Evolutionary conservation across 2,113 vertebrate genomes (phyloP).

Genomic region (Polypterus senegalus): DNA sequence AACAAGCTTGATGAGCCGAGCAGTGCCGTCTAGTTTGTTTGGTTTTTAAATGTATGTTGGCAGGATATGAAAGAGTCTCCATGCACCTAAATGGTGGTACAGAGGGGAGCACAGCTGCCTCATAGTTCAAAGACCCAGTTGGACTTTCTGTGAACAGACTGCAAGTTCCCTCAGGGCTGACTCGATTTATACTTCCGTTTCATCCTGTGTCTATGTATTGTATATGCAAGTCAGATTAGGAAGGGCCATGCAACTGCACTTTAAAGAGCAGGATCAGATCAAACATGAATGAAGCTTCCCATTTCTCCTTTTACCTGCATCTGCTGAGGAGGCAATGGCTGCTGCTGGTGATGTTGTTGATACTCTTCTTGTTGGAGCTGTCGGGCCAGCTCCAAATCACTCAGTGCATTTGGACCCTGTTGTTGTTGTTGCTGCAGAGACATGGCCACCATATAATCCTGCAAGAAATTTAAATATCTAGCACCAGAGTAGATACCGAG

Average conservation of each 20-base stretch:
- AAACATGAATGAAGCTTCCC: background rate
- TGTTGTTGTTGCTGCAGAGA: slow-evolving; percentile 70
- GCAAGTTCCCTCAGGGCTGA: background rate
- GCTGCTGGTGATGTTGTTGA: slow-evolving; percentile 51
- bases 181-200: background rate
- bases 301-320: slow-evolving; percentile 23
- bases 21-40: no score
- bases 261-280: background rate
- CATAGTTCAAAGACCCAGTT: background rate
- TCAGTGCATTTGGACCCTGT: slow-evolving; percentile 45
- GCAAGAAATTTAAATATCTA: background rate
- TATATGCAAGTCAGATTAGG: no score
- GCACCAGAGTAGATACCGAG: background rate
- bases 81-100: no score
- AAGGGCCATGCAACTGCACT: background rate
- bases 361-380: slow-evolving; percentile 87
- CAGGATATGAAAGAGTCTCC: no score
- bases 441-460: slow-evolving; percentile 84
- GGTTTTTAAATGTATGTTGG: no score
- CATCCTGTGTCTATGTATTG: background rate
- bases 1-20: no score
- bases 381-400: slow-evolving; percentile 78
- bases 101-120: no score
- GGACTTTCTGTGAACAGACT: background rate
- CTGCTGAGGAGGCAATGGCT: slow-evolving; percentile 20